Percentiles rank a stretch among this genome's conserved stretches.
Conservation (phyloP, 2,797 vertebrate species). For the Valencia hispanica region DNA sequence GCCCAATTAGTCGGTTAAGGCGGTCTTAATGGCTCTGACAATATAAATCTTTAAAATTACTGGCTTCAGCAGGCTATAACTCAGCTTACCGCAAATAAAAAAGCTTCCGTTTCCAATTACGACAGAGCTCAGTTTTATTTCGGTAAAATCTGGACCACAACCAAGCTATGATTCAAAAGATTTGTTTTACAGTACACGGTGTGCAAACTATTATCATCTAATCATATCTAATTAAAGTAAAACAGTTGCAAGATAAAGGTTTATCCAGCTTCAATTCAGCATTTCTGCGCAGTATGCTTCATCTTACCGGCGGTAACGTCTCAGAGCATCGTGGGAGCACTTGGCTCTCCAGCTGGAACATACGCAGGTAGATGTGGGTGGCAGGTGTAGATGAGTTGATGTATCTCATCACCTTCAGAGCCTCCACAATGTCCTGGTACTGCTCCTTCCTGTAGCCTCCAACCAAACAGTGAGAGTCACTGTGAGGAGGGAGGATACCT, state of each 20-base stretch:
- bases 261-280: not conserved
- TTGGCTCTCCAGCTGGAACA: conserved; percentile 92
- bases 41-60: not conserved
- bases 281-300: not conserved
- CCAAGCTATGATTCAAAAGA: not conserved
- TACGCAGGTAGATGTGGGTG: conserved; percentile 88
- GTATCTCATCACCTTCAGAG: conserved; percentile 89
- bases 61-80: not conserved
- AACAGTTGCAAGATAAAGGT: not conserved
- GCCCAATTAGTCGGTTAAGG: not conserved
- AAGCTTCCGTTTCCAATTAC: not conserved
- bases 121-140: not conserved
- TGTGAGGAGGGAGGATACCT: conserved; percentile 95
- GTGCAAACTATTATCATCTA: not conserved
- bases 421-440: conserved; percentile 87
- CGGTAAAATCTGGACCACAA: not conserved
- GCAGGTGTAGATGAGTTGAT: conserved; percentile 83
- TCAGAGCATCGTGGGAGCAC: conserved; percentile 86
- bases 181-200: not conserved
- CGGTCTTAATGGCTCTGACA: not conserved
- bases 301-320: conserved; percentile 82
- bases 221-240: no score
- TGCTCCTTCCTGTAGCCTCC: conserved; percentile 88
- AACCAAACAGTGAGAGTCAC: conserved; percentile 90
- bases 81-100: not conserved